Percentiles rank a stretch among this genome's conserved stretches.
These are phyloP conservation scores for Lysandra bellargus DNA, from an alignment of 2,888 invertebrate genomes.

Conservation along the genomic window DNA sequence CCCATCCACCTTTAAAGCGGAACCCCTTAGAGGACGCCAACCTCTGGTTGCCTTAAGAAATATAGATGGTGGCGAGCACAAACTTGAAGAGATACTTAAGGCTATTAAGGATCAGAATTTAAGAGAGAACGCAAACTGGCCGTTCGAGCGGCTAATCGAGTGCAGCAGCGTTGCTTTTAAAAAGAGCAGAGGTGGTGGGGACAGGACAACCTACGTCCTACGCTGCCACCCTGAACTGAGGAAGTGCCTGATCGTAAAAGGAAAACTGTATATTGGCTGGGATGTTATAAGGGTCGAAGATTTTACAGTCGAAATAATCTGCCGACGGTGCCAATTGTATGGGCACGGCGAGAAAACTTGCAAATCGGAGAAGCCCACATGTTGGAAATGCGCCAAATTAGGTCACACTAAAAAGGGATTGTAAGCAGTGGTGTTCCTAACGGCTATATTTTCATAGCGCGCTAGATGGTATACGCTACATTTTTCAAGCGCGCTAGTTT, in stretches of 20 bases:
- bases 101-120: not conserved
- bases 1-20: not conserved
- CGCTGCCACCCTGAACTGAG: not conserved
- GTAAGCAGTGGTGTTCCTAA: no score
- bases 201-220: not conserved
- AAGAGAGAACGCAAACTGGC: not conserved
- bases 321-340: not conserved
- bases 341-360: not conserved
- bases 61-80: not conserved
- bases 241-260: not conserved
- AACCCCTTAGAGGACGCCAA: not conserved
- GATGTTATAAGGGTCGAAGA: not conserved
- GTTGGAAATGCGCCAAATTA: not conserved
- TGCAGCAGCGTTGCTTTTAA: not conserved
- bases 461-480: no score
- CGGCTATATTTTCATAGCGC: no score
- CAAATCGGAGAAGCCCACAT: not conserved
- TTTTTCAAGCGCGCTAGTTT: no score
- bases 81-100: not conserved
- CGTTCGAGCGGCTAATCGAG: not conserved
- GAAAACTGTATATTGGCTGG: not conserved
- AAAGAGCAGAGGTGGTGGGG: not conserved
- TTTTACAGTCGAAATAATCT: not conserved
- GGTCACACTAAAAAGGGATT: conserved; percentile 4
- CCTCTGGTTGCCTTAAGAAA: not conserved